Percentiles rank a stretch among this genome's conserved stretches.
Evolutionary conservation across 2,113 vertebrate genomes (phyloP).

Genomic region (Hypanus sabinus): DNA sequence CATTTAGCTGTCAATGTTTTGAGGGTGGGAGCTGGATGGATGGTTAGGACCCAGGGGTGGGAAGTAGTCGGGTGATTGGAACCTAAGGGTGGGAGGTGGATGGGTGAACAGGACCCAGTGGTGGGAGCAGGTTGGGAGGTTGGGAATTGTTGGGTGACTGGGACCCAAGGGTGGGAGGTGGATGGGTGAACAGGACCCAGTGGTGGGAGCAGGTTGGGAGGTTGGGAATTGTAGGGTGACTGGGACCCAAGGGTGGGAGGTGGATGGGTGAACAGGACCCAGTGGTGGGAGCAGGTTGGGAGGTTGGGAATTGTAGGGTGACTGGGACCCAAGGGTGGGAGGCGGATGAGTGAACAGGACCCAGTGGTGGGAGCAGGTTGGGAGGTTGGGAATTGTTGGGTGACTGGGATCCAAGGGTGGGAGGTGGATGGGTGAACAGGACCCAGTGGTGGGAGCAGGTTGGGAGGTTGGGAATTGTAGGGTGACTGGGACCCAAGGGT

Average conservation of each 20-base stretch:
- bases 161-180: neutral
- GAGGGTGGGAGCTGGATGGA: neutral
- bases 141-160: too few species aligned
- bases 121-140: too few species aligned
- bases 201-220: too few species aligned
- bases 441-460: too few species aligned
- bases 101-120: neutral
- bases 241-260: neutral
- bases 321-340: neutral
- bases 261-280: neutral
- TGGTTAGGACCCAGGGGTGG: too few species aligned
- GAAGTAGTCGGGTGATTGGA: neutral
- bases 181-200: neutral
- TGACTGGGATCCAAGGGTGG: neutral
- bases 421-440: too few species aligned
- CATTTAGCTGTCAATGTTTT: too few species aligned
- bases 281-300: neutral
- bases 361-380: neutral
- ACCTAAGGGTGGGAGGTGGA: neutral
- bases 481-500: neutral
- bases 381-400: neutral
- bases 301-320: neutral
- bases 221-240: too few species aligned
- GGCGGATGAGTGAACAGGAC: too few species aligned
- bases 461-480: too few species aligned